Percentiles rank a stretch among this genome's conserved stretches.
Conservation (phyloP, 2,888 invertebrate genomes). For the Halictus quadricinctus region DNA sequence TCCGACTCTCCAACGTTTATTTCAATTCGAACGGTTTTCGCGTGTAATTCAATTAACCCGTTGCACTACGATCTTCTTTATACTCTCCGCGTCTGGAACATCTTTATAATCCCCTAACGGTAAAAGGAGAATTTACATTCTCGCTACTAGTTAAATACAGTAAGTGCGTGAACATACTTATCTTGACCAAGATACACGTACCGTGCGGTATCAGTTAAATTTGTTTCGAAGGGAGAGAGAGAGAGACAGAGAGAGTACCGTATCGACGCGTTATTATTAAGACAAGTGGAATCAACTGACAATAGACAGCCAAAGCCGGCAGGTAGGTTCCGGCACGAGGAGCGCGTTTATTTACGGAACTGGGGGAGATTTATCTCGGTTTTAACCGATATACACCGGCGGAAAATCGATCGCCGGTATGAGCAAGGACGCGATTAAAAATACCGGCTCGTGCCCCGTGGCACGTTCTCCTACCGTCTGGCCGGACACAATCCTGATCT, state of each 20-base stretch:
- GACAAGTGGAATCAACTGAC: not conserved
- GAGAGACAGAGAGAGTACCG: not conserved
- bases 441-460: slow-evolving; percentile 30
- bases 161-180: not conserved
- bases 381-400: slow-evolving; percentile 28
- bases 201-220: not conserved
- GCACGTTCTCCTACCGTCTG: slow-evolving; percentile 20
- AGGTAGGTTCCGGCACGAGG: not conserved
- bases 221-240: not conserved
- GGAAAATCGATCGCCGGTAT: slow-evolving; percentile 33
- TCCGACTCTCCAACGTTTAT: not conserved
- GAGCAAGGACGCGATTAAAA: slow-evolving; percentile 52
- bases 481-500: slow-evolving; percentile 34
- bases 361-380: slow-evolving; percentile 14
- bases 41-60: not conserved
- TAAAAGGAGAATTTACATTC: not conserved
- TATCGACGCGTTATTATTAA: not conserved
- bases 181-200: no score
- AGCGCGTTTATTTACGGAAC: slow-evolving; percentile 32
- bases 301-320: not conserved
- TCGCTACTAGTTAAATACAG: no score
- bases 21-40: not conserved
- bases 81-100: not conserved
- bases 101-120: not conserved
- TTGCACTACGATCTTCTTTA: no score